phyloP scores from a whole-genome alignment of 2,888 invertebrate genomes.

The Noctua comes region DNA sequence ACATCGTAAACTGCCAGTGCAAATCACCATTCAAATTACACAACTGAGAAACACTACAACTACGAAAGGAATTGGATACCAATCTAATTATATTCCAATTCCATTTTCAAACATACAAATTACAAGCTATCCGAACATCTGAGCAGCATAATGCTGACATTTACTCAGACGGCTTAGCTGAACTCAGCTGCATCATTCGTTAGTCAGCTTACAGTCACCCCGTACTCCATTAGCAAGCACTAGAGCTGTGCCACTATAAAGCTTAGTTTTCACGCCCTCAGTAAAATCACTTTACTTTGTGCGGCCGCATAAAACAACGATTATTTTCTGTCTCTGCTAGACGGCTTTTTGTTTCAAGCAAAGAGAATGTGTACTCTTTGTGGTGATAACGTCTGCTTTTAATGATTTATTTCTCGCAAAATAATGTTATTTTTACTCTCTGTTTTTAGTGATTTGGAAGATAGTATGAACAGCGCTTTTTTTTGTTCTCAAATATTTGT shows the following conservation, averaged over 20 bases:
- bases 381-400: constrained; percentile 4
- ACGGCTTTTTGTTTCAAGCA: constrained; percentile 18
- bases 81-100: constrained; percentile 51
- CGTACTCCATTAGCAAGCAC: constrained; percentile 53
- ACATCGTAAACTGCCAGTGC: neutral
- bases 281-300: constrained; percentile 56
- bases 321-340: constrained; percentile 37
- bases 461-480: neutral
- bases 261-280: constrained; percentile 50
- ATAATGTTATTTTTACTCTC: neutral
- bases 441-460: constrained; percentile 1
- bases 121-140: constrained; percentile 31
- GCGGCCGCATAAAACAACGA: constrained; percentile 36
- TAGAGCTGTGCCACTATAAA: constrained; percentile 45
- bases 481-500: neutral
- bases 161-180: constrained; percentile 33
- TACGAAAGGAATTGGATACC: constrained; percentile 14
- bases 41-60: constrained; percentile 7
- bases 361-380: neutral
- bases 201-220: constrained; percentile 62
- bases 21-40: constrained; percentile 13
- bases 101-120: constrained; percentile 47
- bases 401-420: neutral
- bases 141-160: constrained; percentile 31
- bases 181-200: constrained; percentile 54